Percentiles rank a stretch among this genome's conserved stretches.
phyloP scores from a whole-genome alignment of 2,113 vertebrate species.

The Chaenogobius annularis region DNA sequence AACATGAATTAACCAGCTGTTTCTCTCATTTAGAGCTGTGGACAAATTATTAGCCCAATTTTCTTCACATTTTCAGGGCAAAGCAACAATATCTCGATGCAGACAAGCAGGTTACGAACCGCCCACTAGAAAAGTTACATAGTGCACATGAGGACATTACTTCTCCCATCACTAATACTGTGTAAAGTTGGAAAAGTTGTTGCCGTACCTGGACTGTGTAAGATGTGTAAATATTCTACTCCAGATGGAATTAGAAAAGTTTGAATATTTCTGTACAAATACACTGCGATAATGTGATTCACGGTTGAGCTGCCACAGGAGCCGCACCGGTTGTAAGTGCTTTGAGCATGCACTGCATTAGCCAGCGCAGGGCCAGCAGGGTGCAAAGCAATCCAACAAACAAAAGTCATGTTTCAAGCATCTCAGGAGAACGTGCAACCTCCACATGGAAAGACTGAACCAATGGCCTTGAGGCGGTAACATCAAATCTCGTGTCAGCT shows the following conservation, averaged over 20 bases:
- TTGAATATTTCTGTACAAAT: background rate
- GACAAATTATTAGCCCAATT: too few species aligned
- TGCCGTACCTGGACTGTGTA: too few species aligned
- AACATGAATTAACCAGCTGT: too few species aligned
- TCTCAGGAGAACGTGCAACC: background rate
- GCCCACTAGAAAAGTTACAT: too few species aligned
- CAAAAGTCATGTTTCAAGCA: background rate
- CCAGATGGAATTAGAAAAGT: background rate
- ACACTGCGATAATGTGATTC: background rate
- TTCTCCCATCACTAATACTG: too few species aligned
- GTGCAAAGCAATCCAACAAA: background rate
- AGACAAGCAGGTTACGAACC: too few species aligned
- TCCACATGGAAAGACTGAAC: background rate
- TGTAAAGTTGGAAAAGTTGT: too few species aligned
- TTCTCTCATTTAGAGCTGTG: too few species aligned
- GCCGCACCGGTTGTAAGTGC: background rate
- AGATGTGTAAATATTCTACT: background rate
- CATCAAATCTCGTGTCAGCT: background rate
- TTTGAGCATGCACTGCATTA: background rate
- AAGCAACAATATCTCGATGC: too few species aligned
- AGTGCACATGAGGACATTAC: too few species aligned
- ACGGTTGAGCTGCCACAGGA: background rate
- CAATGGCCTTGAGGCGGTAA: background rate
- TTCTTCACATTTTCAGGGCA: too few species aligned
- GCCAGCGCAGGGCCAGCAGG: background rate